These are phyloP conservation scores for Sarcophaga subvicina DNA, from an alignment of 2,888 invertebrate species.

Conservation along the genomic window DNA sequence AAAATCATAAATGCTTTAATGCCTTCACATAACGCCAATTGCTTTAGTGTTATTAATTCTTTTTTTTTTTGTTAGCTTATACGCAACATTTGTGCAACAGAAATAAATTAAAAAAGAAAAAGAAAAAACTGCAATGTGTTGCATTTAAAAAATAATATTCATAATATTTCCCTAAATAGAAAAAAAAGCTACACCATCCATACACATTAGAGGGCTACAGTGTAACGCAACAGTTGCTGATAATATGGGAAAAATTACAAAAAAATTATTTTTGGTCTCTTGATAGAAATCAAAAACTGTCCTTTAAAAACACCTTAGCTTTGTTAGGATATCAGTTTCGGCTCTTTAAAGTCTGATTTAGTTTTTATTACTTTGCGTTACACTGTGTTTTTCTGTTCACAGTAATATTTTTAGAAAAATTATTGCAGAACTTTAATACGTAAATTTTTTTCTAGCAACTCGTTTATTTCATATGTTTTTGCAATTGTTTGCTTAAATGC, in stretches of 20 bases:
- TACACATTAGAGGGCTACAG: neutral
- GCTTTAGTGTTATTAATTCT: constrained; percentile 63
- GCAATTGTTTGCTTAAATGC: constrained; percentile 63
- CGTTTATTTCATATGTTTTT: constrained; percentile 62
- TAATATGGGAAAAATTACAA: no score
- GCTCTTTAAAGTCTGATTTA: neutral
- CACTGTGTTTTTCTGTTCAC: constrained; percentile 32
- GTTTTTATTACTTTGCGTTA: neutral
- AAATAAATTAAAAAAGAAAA: no score
- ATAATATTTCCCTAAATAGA: constrained; percentile 63
- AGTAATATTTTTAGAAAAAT: neutral
- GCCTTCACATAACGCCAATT: constrained; percentile 57
- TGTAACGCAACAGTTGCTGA: neutral
- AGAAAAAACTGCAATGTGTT: neutral
- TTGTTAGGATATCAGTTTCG: no score
- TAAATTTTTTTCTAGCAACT: constrained; percentile 43
- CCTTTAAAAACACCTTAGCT: no score
- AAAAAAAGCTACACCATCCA: constrained; percentile 12
- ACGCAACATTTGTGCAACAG: neutral
- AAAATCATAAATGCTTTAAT: constrained; percentile 68
- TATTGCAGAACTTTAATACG: constrained; percentile 42
- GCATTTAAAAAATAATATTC: constrained; percentile 52
- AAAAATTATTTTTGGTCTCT: no score
- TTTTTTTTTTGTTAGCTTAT: constrained; percentile 43
- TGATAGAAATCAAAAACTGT: no score